These are phyloP conservation scores for Sakesphorus luctuosus DNA, from an alignment of 2,113 vertebrate genomes.

Conservation along the genomic window DNA sequence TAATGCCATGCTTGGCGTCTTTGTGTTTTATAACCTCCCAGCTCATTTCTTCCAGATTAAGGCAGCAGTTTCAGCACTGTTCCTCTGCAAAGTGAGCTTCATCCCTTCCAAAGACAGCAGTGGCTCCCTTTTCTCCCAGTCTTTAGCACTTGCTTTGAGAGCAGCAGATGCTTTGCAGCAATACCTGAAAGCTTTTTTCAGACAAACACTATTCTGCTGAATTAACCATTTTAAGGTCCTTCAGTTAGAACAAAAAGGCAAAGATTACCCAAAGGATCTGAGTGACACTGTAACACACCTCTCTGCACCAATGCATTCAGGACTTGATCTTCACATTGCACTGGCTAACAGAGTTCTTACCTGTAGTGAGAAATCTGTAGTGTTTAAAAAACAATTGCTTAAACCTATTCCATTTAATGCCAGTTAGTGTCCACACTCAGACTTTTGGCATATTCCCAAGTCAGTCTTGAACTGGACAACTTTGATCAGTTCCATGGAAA, in stretches of 20 bases:
- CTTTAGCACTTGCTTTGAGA: not conserved
- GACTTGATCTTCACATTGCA: not conserved
- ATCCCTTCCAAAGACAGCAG: not conserved
- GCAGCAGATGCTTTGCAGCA: not conserved
- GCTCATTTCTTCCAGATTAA: not conserved
- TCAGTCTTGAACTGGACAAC: not conserved
- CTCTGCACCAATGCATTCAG: not conserved
- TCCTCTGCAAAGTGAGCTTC: not conserved
- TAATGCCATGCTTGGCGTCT: not conserved
- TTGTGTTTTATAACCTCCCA: fast-evolving
- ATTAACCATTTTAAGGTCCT: not conserved
- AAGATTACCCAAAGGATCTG: not conserved
- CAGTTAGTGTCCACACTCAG: not conserved
- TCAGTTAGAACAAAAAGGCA: not conserved
- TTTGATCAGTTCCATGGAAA: not conserved
- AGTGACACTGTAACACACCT: not conserved
- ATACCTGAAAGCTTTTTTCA: not conserved
- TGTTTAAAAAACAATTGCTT: not conserved
- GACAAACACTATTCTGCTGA: not conserved
- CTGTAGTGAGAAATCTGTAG: not conserved
- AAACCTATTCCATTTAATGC: not conserved
- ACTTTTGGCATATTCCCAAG: not conserved
- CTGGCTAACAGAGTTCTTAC: not conserved
- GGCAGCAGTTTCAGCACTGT: not conserved
- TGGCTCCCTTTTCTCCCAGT: not conserved